phyloP scores from a whole-genome alignment of 2,888 invertebrate genomes.

The Lasioglossum oenotherae region DNA sequence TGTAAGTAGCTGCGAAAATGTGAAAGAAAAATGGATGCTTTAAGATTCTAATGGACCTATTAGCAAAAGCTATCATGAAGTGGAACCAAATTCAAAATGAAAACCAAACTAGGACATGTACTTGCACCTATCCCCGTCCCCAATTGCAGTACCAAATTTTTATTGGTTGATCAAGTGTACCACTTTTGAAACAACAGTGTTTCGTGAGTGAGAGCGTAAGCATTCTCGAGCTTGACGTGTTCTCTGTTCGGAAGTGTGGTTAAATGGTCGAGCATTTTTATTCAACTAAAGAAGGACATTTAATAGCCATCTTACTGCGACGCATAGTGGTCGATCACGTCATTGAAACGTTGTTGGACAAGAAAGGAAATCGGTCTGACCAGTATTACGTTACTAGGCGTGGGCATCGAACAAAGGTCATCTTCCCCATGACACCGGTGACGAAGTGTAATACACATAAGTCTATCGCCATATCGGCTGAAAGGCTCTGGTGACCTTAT shows the following conservation, averaged over 20 bases:
- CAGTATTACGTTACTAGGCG: conserved; percentile 39
- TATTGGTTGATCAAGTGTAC: no score
- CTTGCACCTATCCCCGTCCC: no score
- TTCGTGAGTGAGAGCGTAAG: no score
- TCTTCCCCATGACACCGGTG: conserved; percentile 40
- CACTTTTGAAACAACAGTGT: no score
- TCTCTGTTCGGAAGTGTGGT: background rate
- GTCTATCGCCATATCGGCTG: conserved; percentile 20
- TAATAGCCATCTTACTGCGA: background rate
- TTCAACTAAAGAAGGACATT: background rate
- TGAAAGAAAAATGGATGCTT: no score
- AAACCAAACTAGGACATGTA: no score
- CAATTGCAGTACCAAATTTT: no score
- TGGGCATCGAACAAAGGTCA: conserved; percentile 51
- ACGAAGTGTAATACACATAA: conserved; percentile 48
- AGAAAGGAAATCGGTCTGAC: conserved; percentile 28
- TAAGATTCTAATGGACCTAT: no score
- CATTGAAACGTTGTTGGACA: conserved; percentile 8
- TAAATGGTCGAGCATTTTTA: background rate
- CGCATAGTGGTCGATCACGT: background rate
- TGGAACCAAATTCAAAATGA: no score
- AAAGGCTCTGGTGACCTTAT: conserved; percentile 42
- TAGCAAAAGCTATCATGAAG: no score
- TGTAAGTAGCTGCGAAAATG: no score
- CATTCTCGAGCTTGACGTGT: no score